Base-by-base conservation (phyloP, 2,113 vertebrate genomes). In the Dunckerocampus dactyliophorus region DNA sequence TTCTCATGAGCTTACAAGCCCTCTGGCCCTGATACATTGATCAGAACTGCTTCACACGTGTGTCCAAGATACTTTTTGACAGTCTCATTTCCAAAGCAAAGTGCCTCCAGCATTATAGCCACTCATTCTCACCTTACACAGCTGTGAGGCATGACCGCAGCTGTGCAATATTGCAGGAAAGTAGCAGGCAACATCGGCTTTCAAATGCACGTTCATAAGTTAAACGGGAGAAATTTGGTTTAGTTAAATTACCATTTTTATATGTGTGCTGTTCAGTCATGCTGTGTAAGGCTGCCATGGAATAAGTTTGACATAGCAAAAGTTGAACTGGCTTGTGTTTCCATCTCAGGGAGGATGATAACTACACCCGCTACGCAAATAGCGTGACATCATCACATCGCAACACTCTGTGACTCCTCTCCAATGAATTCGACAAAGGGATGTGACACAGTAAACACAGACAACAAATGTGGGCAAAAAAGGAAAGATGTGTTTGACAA, bases 41-140 rank as follows among this genome's bases (percentile, higher is more conserved):
- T 57, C 45, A 4, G n/a, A 43, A 2, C 13, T 63, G 1, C 47
- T 57, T 39, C 12, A 3, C 15, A 8, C 7, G 34, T 43, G 49
- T 49, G 34, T 65, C 57, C 10, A 45, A 42, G 46, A 58, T 49
- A 37, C 42, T 72, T 53, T 67, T 31, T 62, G 69, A 55, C 53
- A 43, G 54, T 4, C 6, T 20, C 48, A 39, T 37, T 37, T 37
- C 6, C 4, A 37, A 8, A 37, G 34, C 34, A 37, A 37, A 37
- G 34, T 9, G 52, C 48, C 11, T 3, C 52, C 19, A 31, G 34
- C 34, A 37, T 37, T 37, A 37, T 37, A 9, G 34, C n/a, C n/a
- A n/a, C 34, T 34, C 6, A 34, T 5, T 34, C 34, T 34, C 34
- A 37, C 34, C 34, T 37, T 37, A 37, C 34, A 37, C 34, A 9